Evolutionary conservation across 1,140 invertebrate genomes (phyloP), one percentile per base, ranked within the genome.

Genomic region (Phortica variegata): DNA sequence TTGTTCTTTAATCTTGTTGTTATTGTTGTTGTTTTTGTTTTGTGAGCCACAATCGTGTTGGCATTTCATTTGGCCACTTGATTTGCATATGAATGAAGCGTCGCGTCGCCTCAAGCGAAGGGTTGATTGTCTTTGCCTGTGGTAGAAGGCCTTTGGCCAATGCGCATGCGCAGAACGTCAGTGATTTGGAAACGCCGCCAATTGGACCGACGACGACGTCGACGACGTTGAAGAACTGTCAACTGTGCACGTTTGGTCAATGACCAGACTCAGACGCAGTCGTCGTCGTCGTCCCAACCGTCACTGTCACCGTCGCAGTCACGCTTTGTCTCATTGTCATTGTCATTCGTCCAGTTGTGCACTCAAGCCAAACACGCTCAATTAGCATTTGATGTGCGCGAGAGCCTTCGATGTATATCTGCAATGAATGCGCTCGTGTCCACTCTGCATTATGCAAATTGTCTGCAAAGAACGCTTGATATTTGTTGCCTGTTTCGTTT

Each of bases 341-440:
- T 63, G 65, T 68, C 54, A 60, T 54, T 26, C 23, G 23, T n/a
- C 5, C 23, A 26, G 23, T 26, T 10, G 10, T 6, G 5, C 10
- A 26, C 23, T 26, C 23, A 10, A 5, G 23, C 10, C 10, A n/a
- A n/a, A n/a, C n/a, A n/a, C 23, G 10, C 63, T 65, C 65, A 68
- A 68, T 68, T 68, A 68, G 63, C 63, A 68, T 68, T 68, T 68
- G 32, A 9, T 34, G 32, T 8, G 63, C 68, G n/a, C n/a, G n/a
- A n/a, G n/a, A n/a, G n/a, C n/a, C n/a, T n/a, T n/a, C 68, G 63
- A 68, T 66, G 60, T 63, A 68, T 68, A 61, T 65, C 59, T 68
- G 57, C 63, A 68, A 68, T 68, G 58, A n/a, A n/a, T n/a, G n/a
- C n/a, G n/a, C n/a, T n/a, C n/a, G n/a, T n/a, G n/a, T n/a, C n/a